These are phyloP conservation scores for Clarias gariepinus DNA, from an alignment of 2,113 vertebrate species.

Conservation along the genomic window DNA sequence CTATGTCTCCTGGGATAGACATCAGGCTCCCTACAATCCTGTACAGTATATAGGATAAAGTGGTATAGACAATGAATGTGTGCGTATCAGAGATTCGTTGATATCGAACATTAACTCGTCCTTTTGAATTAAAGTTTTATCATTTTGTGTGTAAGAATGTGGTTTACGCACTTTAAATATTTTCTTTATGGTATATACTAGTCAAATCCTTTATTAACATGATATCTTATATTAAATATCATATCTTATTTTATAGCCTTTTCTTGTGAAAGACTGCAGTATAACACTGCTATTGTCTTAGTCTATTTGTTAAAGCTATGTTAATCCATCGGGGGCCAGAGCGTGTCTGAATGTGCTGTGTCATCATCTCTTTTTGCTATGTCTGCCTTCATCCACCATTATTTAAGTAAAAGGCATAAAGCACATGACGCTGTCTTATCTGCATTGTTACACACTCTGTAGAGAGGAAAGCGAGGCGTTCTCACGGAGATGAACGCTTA, in stretches of 20 bases:
- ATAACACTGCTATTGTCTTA: neutral
- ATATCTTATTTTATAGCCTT: neutral
- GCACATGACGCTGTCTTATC: neutral
- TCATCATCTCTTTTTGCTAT: conserved; percentile 9
- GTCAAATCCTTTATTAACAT: neutral
- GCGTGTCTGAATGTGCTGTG: conserved; percentile 20
- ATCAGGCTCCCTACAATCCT: no score
- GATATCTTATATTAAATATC: neutral
- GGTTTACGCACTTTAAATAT: no score
- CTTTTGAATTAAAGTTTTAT: no score
- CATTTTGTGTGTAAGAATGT: no score
- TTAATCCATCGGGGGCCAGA: neutral
- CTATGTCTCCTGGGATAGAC: no score
- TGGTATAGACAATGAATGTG: no score
- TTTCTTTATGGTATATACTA: no score
- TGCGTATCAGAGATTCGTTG: no score
- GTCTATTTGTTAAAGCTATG: neutral
- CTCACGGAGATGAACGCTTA: conserved; percentile 1
- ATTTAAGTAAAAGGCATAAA: neutral
- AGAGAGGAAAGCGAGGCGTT: neutral
- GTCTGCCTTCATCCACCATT: neutral
- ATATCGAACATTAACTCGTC: no score
- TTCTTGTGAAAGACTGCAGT: neutral
- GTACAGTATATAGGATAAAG: no score
- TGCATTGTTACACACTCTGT: neutral